Evolutionary conservation across 2,888 invertebrate genomes (phyloP), one percentile per base, ranked within the genome.

Genomic region (Conops quadrifasciatus): DNA sequence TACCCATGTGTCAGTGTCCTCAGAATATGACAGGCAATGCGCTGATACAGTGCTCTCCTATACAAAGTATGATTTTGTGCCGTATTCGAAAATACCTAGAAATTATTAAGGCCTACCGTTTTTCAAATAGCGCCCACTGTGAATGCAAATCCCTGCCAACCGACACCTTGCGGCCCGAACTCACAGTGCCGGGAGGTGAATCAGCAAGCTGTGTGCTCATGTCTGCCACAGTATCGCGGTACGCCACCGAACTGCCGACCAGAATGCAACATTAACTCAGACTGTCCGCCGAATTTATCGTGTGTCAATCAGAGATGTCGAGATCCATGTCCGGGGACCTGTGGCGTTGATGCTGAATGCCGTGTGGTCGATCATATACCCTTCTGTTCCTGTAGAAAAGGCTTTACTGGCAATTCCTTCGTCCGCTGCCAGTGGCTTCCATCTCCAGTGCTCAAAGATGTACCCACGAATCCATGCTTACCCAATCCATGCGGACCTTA

Each of bases 91-190:
- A 49, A 49, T 24, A 15, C 13, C 26, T 58, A 58, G 5, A 4
- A 24, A 24, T 59, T 63, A 59, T 15, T 26, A 7, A n/a, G n/a
- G n/a, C 13, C 9, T 19, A 26, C 19, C 7, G 51, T 28, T 30
- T 26, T 3, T 45, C 11, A 45, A 16, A 45, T 77, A 80, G 79
- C 78, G 53, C 77, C 78, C 16, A 78, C 80, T 16, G 67, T 77
- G 7, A 70, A 76, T 11, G 43, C 72, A 1, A 80, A 87, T 78
- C 92, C 92, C 1, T 93, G 93, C 77, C 86, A 88, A 67, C 92
- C 92, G 28, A 90, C 91, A 36, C 93, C 93, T 26, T 95, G 95
- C 83, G 94, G 94, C 71, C 90, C 92, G 16, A 93, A 94, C 81
- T 91, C 93, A 72, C 87, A 90, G 77, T 94, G 94, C 79, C 88